A percentile compares a stretch with the other conserved stretches of the same genome.
Evolutionary conservation across 2,113 vertebrate genomes (phyloP).

Genomic region (Ophthalmolycus amberensis): DNA sequence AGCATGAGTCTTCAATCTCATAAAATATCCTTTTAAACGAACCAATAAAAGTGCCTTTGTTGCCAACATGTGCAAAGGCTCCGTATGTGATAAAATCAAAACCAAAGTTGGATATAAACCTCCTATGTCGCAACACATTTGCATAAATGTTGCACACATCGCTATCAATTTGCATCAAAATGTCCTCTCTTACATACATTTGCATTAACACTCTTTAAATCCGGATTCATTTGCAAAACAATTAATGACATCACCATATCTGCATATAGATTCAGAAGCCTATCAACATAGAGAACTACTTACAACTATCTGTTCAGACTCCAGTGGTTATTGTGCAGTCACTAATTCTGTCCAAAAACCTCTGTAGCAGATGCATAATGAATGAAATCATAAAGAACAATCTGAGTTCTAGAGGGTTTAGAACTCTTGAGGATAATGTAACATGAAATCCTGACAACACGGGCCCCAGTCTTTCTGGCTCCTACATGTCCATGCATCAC

Average conservation of each 20-base stretch:
- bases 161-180: background rate
- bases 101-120: background rate
- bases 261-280: background rate
- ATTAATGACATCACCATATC: background rate
- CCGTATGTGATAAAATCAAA: background rate
- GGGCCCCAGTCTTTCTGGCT: background rate
- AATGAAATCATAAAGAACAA: background rate
- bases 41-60: background rate
- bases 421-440: background rate
- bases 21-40: background rate
- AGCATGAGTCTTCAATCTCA: background rate
- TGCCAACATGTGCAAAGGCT: background rate
- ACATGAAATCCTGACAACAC: background rate
- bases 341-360: background rate
- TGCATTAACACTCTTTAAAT: background rate
- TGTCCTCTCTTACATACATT: background rate
- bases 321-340: background rate
- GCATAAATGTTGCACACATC: background rate
- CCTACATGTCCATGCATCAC: background rate
- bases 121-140: background rate
- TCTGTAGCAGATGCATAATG: background rate
- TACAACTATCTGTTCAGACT: background rate
- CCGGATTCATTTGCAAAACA: background rate
- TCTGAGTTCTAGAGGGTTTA: background rate
- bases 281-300: background rate